Evolutionary conservation across 2,113 vertebrate genomes (phyloP).

Genomic region (Cinclus mexicanus): DNA sequence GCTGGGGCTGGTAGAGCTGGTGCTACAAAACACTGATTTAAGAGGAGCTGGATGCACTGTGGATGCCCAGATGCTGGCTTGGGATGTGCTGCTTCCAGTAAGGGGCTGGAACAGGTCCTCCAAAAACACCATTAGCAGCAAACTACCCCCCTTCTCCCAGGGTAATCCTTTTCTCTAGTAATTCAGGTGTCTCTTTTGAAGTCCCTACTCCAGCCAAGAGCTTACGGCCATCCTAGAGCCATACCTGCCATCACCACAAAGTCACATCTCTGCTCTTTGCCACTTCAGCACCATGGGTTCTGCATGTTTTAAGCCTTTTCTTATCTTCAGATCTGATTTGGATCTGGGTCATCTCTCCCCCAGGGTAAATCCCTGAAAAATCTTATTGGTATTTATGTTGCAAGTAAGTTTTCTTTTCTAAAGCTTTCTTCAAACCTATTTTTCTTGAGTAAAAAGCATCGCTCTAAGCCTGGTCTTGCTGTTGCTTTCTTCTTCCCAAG

Average conservation of each 20-base stretch:
- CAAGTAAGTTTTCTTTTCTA: background rate
- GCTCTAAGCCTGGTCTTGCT: background rate
- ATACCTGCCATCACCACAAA: background rate
- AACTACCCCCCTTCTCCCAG: background rate
- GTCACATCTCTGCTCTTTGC: background rate
- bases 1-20: background rate
- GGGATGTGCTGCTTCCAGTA: background rate
- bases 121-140: background rate
- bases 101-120: background rate
- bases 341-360: background rate
- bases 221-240: background rate
- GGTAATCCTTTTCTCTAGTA: background rate
- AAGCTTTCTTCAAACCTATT: background rate
- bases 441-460: background rate
- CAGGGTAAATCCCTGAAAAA: background rate
- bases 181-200: background rate
- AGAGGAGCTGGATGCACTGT: background rate
- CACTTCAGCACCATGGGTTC: background rate
- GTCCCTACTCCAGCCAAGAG: accelerated
- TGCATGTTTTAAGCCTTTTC: background rate
- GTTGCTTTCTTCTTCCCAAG: background rate
- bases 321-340: background rate
- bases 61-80: background rate
- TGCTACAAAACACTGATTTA: background rate
- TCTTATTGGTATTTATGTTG: background rate